These are phyloP conservation scores for Pardalotus punctatus DNA, from an alignment of 2,113 vertebrate genomes.

Conservation along the genomic window DNA sequence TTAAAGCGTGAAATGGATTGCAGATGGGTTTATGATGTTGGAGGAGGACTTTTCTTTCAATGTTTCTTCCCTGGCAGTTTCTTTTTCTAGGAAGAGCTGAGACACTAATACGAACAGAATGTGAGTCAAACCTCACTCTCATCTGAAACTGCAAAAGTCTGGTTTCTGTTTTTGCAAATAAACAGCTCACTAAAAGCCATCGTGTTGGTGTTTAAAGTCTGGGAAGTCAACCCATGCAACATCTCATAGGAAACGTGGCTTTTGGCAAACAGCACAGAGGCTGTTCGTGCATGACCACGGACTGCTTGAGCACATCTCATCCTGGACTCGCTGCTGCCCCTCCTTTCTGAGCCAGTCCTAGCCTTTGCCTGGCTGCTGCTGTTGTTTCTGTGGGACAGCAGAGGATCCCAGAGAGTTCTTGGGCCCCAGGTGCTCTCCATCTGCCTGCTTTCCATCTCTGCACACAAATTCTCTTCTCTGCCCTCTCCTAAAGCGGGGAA, in stretches of 20 bases:
- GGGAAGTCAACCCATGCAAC: background rate
- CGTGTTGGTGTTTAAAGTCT: background rate
- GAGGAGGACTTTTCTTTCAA: background rate
- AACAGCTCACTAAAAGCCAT: background rate
- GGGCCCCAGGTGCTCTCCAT: background rate
- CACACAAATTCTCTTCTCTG: background rate
- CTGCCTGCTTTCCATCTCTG: background rate
- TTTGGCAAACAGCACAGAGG: background rate
- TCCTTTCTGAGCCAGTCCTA: background rate
- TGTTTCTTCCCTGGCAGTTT: background rate
- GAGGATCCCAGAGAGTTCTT: background rate
- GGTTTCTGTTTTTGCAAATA: background rate
- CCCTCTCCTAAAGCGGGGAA: background rate
- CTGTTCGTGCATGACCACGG: background rate
- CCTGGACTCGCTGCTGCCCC: background rate
- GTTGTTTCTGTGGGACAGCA: background rate
- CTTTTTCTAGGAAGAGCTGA: background rate
- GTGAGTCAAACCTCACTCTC: background rate
- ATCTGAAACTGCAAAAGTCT: background rate
- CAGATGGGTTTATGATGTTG: background rate
- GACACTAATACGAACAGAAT: background rate
- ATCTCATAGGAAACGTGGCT: background rate
- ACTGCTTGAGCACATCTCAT: background rate
- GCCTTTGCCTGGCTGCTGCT: background rate
- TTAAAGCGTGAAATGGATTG: background rate